Evolutionary conservation across 1,140 invertebrate species (phyloP), one percentile per base, ranked within the genome.

Genomic region (Druon quercuslanigerum): DNA sequence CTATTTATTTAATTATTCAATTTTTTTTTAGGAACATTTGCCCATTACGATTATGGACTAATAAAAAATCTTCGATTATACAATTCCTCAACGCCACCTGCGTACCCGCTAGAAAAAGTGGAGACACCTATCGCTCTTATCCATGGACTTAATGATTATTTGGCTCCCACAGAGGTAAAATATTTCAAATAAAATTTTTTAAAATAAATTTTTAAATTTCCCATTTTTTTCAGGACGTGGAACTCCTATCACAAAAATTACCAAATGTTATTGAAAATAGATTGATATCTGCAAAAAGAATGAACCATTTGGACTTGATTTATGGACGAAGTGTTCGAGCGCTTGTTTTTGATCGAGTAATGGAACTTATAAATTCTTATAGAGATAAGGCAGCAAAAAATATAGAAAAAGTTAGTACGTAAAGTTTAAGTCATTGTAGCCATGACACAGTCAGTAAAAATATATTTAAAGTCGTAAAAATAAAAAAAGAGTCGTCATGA

Each of bases 241-340:
- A 25, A 20, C 6, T 14, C 13, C 16, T 60, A 20, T 7, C 57
- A 4, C 16, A 20, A 13, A 33, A 60, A 12, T 14, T 60, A 14
- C 57, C 57, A 14, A 60, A 60, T 2, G 17, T 60, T 14, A 3
- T 60, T 9, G 57, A 25, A 16, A 60, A 60, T 33, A 33, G 16
- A 12, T 6, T 60, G 11, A 25, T 60, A 14, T 33, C 13, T 11
- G 19, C 4, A 13, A 33, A 25, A 33, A 60, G 20, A 60, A 6
- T 60, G 16, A 60, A 60, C 33, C 57, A 60, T 14, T 33, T 60
- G 20, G 57, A 60, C 33, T 60, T 60, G 25, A 19, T 60, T 13
- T 60, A 20, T 33, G 57, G 57, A 60, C 25, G 16, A 33, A 60
- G 33, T 60, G 20, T 33, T 33, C 57, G 57, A 33, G 1, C 5